Percentiles rank a stretch among this genome's conserved stretches.
Conservation (phyloP, 2,888 invertebrate species). For the Heliconius sara region DNA sequence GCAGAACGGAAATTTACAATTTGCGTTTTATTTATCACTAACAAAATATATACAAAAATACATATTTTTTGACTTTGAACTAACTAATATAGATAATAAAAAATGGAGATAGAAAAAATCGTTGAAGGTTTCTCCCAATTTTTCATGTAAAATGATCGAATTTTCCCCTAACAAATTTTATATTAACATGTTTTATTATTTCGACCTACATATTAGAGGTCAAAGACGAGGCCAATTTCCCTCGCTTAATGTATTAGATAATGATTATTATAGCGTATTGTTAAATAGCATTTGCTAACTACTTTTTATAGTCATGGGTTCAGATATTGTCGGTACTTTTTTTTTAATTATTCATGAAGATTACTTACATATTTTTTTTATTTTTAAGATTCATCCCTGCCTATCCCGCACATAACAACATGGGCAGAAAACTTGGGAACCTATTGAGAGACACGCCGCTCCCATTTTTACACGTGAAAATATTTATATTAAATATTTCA, state of each 20-base stretch:
- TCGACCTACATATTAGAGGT: slow-evolving; percentile 25
- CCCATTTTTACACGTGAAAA: background rate
- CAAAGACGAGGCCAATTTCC: slow-evolving; percentile 23
- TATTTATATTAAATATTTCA: no score
- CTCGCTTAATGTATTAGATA: slow-evolving; percentile 28
- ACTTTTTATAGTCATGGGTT: background rate
- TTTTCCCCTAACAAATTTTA: background rate
- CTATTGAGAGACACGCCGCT: background rate
- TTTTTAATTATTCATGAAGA: background rate
- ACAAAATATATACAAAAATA: no score
- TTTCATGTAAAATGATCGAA: background rate
- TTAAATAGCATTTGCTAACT: background rate
- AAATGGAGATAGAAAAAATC: no score
- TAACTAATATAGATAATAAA: no score
- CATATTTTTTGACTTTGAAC: no score
- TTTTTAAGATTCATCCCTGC: background rate
- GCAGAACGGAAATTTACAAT: no score
- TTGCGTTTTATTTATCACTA: no score
- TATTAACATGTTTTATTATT: slow-evolving; percentile 6
- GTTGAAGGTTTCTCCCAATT: background rate
- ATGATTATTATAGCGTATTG: slow-evolving; percentile 10
- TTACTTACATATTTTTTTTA: background rate
- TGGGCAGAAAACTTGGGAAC: background rate
- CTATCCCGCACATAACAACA: background rate
- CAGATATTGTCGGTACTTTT: background rate